Evolutionary conservation across 2,888 invertebrate species (phyloP), one percentile per base, ranked within the genome.

Genomic region (Thymelicus lineola): DNA sequence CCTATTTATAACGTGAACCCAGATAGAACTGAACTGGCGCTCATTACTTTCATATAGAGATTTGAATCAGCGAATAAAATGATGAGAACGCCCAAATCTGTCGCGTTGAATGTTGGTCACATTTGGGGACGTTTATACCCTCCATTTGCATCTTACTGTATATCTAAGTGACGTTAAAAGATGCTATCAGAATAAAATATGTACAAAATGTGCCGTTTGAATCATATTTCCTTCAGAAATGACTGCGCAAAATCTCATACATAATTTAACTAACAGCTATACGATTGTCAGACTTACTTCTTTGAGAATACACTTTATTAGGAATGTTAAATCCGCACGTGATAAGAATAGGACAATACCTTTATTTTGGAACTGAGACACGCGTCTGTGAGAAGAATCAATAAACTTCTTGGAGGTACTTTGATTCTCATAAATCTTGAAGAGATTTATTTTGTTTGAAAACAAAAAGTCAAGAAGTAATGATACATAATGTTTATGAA

Each of bases 231-330:
- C 17, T 15, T 20, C 63, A 38, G 63, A 53, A 20, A 53, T 53
- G 38, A 53, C 53, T 64, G 64, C 53, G 53, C 35, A 61, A 46
- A 59, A n/a, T 48, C 61, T 48, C 42, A 64, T 55, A 55, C 64
- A 64, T 55, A 64, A 42, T 38, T 64, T 64, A 53, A 53, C 10
- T 53, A 53, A 20, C 53, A 53, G 53, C 17, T 20, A 20, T 20
- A 53, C 20, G 53, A 20, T 53, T 20, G 53, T 53, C 20, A 53
- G 20, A 53, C 53, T 53, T 53, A 53, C 20, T 50, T 53, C 53
- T 53, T 53, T 53, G 53, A 20, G 53, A 17, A 20, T 53, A 53
- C 20, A 9, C 53, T 53, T 53, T 53, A 53, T 53, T 53, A 53
- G 20, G 12, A 20, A 53, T 53, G 7, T 53, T 53, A 53, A 53